These are phyloP conservation scores for Phoxinus phoxinus DNA, from an alignment of 2,113 vertebrate genomes.

Conservation along the genomic window DNA sequence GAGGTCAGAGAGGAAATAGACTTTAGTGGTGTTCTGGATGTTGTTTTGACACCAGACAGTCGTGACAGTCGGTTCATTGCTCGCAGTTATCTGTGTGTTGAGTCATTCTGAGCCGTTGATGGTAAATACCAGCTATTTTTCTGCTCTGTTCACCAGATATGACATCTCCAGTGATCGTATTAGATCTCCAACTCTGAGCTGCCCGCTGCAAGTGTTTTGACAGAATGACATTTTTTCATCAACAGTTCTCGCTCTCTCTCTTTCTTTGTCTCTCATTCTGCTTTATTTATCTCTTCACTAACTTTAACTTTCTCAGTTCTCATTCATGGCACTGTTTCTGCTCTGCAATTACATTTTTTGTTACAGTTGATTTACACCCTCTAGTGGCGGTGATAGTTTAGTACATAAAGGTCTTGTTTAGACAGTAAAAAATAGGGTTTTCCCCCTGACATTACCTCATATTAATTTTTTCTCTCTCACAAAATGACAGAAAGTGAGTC, in stretches of 20 bases:
- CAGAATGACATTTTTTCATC: slow-evolving; percentile 33
- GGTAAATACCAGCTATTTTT: slow-evolving; percentile 13
- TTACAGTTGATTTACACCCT: background rate
- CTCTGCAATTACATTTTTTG: background rate
- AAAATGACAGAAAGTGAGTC: too few species aligned
- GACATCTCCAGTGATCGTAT: background rate
- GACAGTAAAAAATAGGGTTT: background rate
- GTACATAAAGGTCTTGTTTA: slow-evolving; percentile 1
- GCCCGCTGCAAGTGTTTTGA: slow-evolving; percentile 28
- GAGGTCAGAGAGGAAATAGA: background rate
- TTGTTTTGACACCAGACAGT: slow-evolving; percentile 6
- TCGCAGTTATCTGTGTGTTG: background rate
- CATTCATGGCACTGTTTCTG: slow-evolving; percentile 80
- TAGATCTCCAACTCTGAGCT: background rate
- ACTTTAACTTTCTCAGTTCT: slow-evolving; percentile 11
- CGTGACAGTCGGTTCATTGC: background rate
- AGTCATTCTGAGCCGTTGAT: background rate
- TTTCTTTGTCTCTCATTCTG: background rate
- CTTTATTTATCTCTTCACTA: background rate
- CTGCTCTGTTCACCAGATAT: background rate
- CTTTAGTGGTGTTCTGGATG: background rate
- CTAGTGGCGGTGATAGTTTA: background rate
- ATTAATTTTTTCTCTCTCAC: too few species aligned
- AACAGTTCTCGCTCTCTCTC: background rate
- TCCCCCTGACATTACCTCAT: too few species aligned